Evolutionary conservation across 2,113 vertebrate species (phyloP), one percentile per base, ranked within the genome.

Genomic region (Bambusicola thoracicus): DNA sequence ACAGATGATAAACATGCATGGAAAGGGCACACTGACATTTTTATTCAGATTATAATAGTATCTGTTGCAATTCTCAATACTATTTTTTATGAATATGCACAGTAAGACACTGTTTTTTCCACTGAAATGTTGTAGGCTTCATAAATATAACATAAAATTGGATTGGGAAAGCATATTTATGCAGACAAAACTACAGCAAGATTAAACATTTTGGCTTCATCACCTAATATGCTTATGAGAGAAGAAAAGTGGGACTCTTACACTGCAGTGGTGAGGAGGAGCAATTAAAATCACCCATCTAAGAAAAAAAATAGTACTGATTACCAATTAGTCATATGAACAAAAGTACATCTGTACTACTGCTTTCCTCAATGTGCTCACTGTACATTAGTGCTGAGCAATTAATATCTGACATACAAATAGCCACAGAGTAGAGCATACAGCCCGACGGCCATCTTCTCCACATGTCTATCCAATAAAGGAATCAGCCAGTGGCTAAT

Each of bases 361-460:
- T 63, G 43, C 25, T 58, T 73, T 81, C 14, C 36, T 76, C 58
- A 48, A n/a, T 10, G 16, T 36, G 21, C 34, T 10, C 55, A 82
- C 18, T 8, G 17, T 62, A 65, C 0, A 0, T 43, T 74, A 53
- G 48, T 22, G 58, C 20, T 2, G 4, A 72, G 41, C 18, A 68
- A 73, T 53, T 68, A 65, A 13, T 53, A 34, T 68, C 15, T 81
- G 63, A 41, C 30, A 43, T n/a, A 43, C 29, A 58, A 72, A 73
- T 41, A 87, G 32, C 20, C 44, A 24, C 9, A 62, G 24, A 30
- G 12, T 27, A 72, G 32, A 30, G 13, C 0, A 1, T 40, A 46
- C 30, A 58, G 10, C 0, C 0, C 41, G 74, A 80, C 0, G 1
- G 21, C 6, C n/a, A 65, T 46, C 38, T 63, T 67, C 38, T 30